Evolutionary conservation across 1,140 invertebrate genomes (phyloP), one percentile per base, ranked within the genome.

Genomic region (Euwallacea similis): DNA sequence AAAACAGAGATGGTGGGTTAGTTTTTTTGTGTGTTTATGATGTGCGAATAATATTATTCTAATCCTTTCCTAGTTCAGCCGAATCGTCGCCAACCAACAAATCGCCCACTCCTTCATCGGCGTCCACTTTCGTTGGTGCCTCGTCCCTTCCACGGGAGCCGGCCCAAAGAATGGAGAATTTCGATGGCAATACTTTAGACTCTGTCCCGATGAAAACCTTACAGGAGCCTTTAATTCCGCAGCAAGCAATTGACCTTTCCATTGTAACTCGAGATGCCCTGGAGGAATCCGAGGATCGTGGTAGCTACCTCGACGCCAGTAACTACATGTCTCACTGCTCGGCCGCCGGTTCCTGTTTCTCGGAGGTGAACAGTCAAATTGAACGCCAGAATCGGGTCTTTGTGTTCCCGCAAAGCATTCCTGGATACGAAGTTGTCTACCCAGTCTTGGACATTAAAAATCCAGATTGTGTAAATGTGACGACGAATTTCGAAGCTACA

Each of bases 381-480:
- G 43, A 46, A 53, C 41, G 67, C 66, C 15, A 74, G 58, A 54
- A 71, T 43, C 11, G 66, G 46, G 7, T 81, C 58, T 81, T 81
- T 66, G 73, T 81, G 15, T 81, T 81, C 56, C 80, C 80, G 0
- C 72, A 75, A 56, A 66, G 76, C 50, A 68, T 69, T 66, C 79
- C 80, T 2, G 80, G 80, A 8, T 81, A 73, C 64, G 80, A 81
- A 68, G 77, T 80, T 16, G 53, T 73, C n/a, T 50, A 63, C 33
- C 72, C 72, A 16, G 47, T 11, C 21, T 33, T 33, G 21, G 21
- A 33, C 21, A 33, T 33, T 33, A 33, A 33, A 1, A 33, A 33
- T 33, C 4, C 21, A 33, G 21, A 33, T 33, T 33, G 21, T 33
- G 21, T 33, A 33, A 33, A 33, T 33, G 21, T 33, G 46, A 13